A percentile compares a stretch with the other conserved stretches of the same genome.
Conservation (phyloP, 2,113 vertebrate species). For the Lepus americanus region DNA sequence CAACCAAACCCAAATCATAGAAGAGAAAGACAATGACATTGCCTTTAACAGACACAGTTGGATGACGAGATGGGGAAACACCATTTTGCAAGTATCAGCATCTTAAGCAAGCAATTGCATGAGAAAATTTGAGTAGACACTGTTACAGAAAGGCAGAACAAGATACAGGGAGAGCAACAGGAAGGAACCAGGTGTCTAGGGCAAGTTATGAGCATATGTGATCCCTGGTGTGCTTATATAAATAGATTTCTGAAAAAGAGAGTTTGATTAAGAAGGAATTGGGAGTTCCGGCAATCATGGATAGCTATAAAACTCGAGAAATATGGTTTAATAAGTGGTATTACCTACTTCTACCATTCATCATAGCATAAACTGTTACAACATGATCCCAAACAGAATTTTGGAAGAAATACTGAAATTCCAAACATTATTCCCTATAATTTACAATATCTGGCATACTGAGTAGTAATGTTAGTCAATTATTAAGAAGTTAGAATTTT, state of each 20-base stretch:
- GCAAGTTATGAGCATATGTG: background rate
- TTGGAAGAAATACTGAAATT: background rate
- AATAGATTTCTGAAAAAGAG: background rate
- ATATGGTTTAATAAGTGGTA: background rate
- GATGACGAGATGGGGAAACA: background rate
- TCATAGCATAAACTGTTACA: background rate
- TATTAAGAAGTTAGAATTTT: background rate
- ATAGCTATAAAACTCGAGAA: background rate
- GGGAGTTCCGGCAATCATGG: background rate
- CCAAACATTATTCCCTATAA: background rate
- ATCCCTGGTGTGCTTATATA: background rate
- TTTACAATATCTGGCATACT: background rate
- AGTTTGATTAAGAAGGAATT: background rate
- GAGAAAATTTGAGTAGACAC: background rate
- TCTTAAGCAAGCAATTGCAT: background rate
- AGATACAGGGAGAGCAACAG: background rate
- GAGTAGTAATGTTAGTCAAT: background rate
- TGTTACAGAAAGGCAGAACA: background rate
- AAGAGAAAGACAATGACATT: conserved; percentile 5
- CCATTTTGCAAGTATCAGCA: background rate
- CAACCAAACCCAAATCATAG: conserved; percentile 14
- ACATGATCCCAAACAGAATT: background rate
- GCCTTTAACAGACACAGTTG: background rate
- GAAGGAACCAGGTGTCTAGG: background rate
- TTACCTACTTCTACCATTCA: background rate